These are phyloP conservation scores for Drosophila punjabiensis DNA, from an alignment of 1,140 invertebrate species.

Conservation along the genomic window DNA sequence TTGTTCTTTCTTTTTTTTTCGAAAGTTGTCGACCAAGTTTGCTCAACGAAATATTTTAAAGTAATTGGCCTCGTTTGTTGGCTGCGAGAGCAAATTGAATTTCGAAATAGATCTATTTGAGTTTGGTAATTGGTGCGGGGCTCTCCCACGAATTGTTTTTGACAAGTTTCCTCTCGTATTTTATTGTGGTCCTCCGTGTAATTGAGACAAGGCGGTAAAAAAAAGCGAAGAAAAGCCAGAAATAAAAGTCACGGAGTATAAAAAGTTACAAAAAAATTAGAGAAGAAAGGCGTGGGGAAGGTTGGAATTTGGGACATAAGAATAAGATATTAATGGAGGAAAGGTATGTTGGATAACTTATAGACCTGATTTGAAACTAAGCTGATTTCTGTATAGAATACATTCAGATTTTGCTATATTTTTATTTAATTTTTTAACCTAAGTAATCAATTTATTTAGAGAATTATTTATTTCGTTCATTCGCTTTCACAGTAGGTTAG, in stretches of 20 bases:
- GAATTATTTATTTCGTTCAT: no score
- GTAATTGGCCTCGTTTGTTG: slow-evolving; percentile 73
- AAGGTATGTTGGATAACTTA: background rate
- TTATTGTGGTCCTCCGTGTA: slow-evolving; percentile 33
- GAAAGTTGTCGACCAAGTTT: slow-evolving; percentile 60
- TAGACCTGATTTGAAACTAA: background rate
- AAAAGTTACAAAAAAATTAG: background rate
- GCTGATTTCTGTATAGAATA: background rate
- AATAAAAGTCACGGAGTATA: background rate
- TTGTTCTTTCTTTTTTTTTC: slow-evolving; percentile 40
- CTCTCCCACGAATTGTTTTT: slow-evolving; percentile 57
- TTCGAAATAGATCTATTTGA: slow-evolving; percentile 66
- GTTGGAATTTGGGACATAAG: no score
- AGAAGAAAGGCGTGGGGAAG: background rate
- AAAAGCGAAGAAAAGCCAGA: background rate
- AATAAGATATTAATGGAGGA: background rate
- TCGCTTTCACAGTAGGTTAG: no score
- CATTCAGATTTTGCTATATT: background rate
- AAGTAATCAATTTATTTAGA: background rate
- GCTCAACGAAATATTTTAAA: slow-evolving; percentile 66
- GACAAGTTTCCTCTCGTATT: slow-evolving; percentile 45
- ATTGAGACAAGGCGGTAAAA: slow-evolving; percentile 20
- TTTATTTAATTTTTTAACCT: background rate
- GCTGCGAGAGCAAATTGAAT: slow-evolving; percentile 60
- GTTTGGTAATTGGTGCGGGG: slow-evolving; percentile 62